Base-by-base conservation (phyloP, 2,797 vertebrate genomes). In the Thripadectes ignobilis region DNA sequence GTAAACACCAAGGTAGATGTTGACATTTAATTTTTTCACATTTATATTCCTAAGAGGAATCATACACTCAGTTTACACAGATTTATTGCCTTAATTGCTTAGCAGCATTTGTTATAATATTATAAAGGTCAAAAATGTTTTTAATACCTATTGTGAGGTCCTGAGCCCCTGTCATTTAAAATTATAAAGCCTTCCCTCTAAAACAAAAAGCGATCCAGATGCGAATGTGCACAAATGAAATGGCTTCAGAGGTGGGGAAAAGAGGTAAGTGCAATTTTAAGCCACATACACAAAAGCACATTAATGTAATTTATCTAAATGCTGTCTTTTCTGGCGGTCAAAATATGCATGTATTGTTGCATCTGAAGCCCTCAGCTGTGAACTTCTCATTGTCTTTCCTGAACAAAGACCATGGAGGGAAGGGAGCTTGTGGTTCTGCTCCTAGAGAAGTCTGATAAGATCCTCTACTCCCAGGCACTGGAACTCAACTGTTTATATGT, bases 21-120 rank as follows among this genome's bases (percentile, higher is more conserved):
- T 95, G 91, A 93, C 93, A 93, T 94, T 95, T 94, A 59, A 74
- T 94, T 88, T 92, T 93, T 72, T 89, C 46, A 43, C 23, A 68
- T 89, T 92, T 80, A 39, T 88, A 80, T 75, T 93, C 81, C 68
- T 77, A 85, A 76, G 68, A 93, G 84, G 15, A 95, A 91, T 94
- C 65, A 80, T 27, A 67, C 0, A 1, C 85, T 85, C 61, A 80
- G 58, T 95, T 92, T 91, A 91, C 81, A 85, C 19, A 91, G 46
- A 65, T 93, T 68, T 80, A 75, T 93, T 89, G 43, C 26, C 81
- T 91, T 92, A 94, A 94, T 95, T 96, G 39, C 61, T 85, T 89
- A 82, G 68, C 36, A 83, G 65, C 30, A 54, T 72, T 93, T 93
- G 27, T 29, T 38, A 51, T 62, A 88, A 58, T 48, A 91, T 39